Conservation (phyloP, 2,113 vertebrate species). For the Sorex fumeus region DNA sequence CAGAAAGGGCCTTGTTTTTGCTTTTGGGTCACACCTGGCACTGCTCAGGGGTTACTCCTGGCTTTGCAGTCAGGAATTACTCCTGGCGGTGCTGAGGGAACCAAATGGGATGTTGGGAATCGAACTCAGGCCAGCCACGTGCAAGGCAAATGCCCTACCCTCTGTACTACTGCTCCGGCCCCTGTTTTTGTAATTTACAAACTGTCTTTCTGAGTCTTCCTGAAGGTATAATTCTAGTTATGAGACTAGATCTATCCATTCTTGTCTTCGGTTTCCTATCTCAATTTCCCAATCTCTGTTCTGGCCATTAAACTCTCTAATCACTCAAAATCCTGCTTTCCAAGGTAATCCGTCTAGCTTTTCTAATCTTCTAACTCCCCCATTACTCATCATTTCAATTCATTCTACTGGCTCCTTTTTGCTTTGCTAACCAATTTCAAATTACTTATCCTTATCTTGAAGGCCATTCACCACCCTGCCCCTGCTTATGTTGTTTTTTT, state of each 20-base stretch:
- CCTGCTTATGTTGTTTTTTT: slow-evolving; percentile 18
- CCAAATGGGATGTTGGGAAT: no score
- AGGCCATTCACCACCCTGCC: slow-evolving; percentile 32
- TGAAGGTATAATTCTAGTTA: neutral
- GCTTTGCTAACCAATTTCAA: slow-evolving; percentile 58
- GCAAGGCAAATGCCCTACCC: no score
- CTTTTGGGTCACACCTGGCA: no score
- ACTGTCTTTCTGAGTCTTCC: neutral
- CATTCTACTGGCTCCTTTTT: neutral
- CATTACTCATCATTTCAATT: slow-evolving; percentile 32
- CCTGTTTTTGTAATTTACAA: slow-evolving; percentile 11
- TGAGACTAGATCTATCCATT: neutral
- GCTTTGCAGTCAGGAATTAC: no score
- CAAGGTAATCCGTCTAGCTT: slow-evolving; percentile 30
- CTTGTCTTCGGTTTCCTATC: slow-evolving; percentile 59
- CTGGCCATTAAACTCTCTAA: slow-evolving; percentile 14
- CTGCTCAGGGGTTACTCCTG: no score
- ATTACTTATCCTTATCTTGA: slow-evolving; percentile 62
- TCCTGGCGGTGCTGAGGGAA: no score
- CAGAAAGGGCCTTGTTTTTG: neutral
- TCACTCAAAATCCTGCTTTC: slow-evolving; percentile 50
- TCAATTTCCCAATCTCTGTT: slow-evolving; percentile 54
- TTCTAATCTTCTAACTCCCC: slow-evolving; percentile 57
- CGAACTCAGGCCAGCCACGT: no score
- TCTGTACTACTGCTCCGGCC: no score